A percentile compares a stretch with the other conserved stretches of the same genome.
Evolutionary conservation across 2,888 invertebrate genomes (phyloP).

Genomic region (Glyphotaelius pellucidus): DNA sequence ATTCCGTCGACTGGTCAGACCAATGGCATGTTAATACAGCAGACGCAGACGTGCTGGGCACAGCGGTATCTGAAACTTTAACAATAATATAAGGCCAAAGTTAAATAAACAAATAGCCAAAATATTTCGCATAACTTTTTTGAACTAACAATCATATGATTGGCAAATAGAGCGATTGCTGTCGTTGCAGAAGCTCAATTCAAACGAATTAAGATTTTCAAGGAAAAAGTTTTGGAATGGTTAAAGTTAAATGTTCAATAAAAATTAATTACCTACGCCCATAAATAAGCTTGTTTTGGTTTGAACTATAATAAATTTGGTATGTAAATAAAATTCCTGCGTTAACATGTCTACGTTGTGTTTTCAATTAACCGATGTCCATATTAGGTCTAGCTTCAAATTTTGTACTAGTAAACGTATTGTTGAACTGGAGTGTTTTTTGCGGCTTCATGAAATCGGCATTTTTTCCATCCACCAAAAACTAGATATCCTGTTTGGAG

Average conservation of each 20-base stretch:
- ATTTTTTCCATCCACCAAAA: neutral
- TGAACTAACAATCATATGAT: no score
- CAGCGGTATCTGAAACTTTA: no score
- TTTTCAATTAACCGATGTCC: neutral
- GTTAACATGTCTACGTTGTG: neutral
- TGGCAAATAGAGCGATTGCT: no score
- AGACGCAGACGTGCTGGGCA: no score
- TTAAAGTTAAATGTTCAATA: neutral
- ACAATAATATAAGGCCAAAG: no score
- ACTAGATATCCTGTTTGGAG: neutral
- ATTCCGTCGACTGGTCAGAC: no score
- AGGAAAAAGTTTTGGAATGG: neutral
- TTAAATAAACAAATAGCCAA: no score
- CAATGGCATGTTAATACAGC: no score
- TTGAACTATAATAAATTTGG: conserved; percentile 2
- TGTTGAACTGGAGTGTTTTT: neutral
- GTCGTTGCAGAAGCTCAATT: no score
- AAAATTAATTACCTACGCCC: neutral
- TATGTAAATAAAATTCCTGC: neutral
- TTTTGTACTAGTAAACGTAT: neutral
- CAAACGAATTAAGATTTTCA: neutral
- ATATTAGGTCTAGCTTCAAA: neutral
- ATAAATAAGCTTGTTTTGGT: neutral
- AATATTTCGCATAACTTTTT: no score
- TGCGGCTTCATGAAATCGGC: neutral